phyloP scores from a whole-genome alignment of 2,888 invertebrate species.

The Autographa pulchrina region DNA sequence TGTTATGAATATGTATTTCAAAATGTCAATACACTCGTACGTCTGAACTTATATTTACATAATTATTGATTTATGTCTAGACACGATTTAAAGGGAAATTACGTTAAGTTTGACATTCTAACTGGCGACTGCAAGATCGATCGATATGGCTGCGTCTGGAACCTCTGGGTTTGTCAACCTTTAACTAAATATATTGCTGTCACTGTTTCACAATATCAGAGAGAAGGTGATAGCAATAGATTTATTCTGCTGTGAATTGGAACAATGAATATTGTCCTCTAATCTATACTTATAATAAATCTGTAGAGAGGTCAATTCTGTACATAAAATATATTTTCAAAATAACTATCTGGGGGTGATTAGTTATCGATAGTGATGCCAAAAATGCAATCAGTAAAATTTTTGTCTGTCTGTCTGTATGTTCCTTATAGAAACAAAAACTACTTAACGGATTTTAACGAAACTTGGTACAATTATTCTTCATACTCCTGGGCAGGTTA shows the following conservation, averaged over 20 bases:
- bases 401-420: too few relatives aligned
- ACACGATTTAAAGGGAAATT: slow-evolving; percentile 41
- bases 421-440: too few relatives aligned
- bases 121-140: slow-evolving; percentile 43
- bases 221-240: neutral
- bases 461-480: too few relatives aligned
- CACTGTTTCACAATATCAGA: neutral
- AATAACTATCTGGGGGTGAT: too few relatives aligned
- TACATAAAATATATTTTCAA: too few relatives aligned
- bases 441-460: too few relatives aligned
- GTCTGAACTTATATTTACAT: slow-evolving; percentile 46
- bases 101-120: slow-evolving; percentile 33
- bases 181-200: slow-evolving; percentile 1
- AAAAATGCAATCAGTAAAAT: too few relatives aligned
- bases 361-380: too few relatives aligned
- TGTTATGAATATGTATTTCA: slow-evolving; percentile 6
- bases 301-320: too few relatives aligned
- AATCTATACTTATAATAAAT: too few relatives aligned
- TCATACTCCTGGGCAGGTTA: too few relatives aligned
- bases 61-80: slow-evolving; percentile 55
- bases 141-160: slow-evolving; percentile 36
- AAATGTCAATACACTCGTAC: slow-evolving; percentile 53
- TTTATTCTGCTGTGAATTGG: neutral
- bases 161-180: slow-evolving; percentile 1
- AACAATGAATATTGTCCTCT: neutral